phyloP scores from a whole-genome alignment of 92 coral and sea anemone species.

The Scolanthus callimorphus region DNA sequence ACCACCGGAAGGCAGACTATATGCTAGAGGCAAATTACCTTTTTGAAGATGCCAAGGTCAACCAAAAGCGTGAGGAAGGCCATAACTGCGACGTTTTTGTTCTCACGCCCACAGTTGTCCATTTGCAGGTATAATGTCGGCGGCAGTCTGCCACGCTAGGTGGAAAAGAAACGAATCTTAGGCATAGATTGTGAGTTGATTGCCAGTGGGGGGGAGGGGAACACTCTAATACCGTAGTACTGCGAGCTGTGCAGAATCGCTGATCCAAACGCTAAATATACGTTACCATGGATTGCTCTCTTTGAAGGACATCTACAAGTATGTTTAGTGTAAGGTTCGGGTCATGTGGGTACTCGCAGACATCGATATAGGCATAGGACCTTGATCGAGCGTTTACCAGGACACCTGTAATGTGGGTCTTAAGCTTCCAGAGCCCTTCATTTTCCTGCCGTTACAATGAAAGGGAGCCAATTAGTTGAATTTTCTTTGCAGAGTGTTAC shows the following conservation, averaged over 20 bases:
- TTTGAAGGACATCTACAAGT: background rate
- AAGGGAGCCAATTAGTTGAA: background rate
- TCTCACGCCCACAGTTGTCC: too few relatives aligned
- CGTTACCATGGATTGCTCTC: background rate
- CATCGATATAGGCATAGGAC: constrained; percentile 29
- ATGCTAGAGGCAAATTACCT: too few relatives aligned
- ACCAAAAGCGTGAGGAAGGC: too few relatives aligned
- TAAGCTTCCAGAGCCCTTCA: constrained; percentile 14
- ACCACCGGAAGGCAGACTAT: too few relatives aligned
- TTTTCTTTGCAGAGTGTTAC: too few relatives aligned
- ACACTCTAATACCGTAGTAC: too few relatives aligned
- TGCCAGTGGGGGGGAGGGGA: too few relatives aligned
- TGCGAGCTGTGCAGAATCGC: background rate
- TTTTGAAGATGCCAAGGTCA: too few relatives aligned
- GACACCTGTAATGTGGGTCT: constrained; percentile 34
- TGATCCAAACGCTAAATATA: background rate
- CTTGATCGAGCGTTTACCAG: constrained; percentile 14
- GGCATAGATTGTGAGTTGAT: too few relatives aligned
- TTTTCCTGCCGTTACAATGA: background rate
- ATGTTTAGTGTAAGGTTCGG: constrained; percentile 24
- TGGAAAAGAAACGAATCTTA: background rate
- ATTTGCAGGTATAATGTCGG: too few relatives aligned
- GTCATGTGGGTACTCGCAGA: constrained; percentile 38
- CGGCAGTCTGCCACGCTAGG: background rate
- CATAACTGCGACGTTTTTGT: too few relatives aligned